Evolutionary conservation across 2,113 vertebrate species (phyloP).

Genomic region (Cinclus cinclus): DNA sequence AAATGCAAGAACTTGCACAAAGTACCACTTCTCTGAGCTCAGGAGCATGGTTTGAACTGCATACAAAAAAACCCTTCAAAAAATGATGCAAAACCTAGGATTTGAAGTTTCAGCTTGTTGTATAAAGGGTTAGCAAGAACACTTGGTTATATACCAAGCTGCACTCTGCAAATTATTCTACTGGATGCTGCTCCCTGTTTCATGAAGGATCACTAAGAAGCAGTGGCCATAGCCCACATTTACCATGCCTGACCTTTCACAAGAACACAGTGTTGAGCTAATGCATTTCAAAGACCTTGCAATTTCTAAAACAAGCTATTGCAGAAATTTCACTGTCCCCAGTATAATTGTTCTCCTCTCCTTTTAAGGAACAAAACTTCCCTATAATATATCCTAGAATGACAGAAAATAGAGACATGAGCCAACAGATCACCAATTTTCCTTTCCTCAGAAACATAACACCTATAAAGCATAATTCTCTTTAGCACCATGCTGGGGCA

Average conservation of each 20-base stretch:
- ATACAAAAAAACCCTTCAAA: background rate
- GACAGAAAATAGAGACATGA: background rate
- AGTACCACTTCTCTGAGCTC: background rate
- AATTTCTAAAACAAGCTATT: background rate
- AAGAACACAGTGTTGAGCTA: background rate
- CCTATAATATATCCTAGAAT: background rate
- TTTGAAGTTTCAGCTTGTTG: background rate
- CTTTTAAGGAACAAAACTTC: background rate
- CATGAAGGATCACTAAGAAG: background rate
- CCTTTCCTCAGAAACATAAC: background rate
- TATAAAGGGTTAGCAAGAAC: background rate
- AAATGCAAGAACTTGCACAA: background rate
- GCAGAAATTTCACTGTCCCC: background rate
- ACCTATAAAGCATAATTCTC: background rate
- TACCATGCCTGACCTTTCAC: fast-evolving
- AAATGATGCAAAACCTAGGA: background rate
- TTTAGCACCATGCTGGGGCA: background rate
- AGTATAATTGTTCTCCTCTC: background rate
- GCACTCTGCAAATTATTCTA: background rate
- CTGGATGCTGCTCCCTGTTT: background rate
- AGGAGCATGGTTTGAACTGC: background rate
- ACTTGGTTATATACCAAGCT: background rate
- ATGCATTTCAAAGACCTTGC: background rate
- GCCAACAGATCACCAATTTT: background rate
- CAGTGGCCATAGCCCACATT: background rate